Evolutionary conservation across 2,888 invertebrate genomes (phyloP).

Genomic region (Drosophila recens): DNA sequence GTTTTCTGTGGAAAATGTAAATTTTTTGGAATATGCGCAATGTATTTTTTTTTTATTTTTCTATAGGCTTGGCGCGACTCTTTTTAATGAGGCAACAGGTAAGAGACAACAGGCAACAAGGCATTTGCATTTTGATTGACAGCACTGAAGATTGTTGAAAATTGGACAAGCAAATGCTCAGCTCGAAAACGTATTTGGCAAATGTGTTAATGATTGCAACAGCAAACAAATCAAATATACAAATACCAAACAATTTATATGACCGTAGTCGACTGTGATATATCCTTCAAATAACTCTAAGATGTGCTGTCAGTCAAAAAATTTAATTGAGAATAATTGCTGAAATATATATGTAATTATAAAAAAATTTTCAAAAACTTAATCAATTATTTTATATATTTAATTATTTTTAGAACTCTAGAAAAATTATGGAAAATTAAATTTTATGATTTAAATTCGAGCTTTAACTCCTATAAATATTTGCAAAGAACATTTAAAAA

Average conservation of each 20-base stretch:
- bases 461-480: neutral
- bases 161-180: slow-evolving; percentile 57
- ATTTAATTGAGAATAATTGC: neutral
- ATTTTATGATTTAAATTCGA: no score
- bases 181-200: slow-evolving; percentile 62
- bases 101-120: slow-evolving; percentile 26
- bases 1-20: slow-evolving; percentile 67
- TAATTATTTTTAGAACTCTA: no score
- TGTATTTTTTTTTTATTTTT: slow-evolving; percentile 62
- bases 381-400: no score
- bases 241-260: neutral
- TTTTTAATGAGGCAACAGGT: slow-evolving; percentile 72
- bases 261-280: neutral
- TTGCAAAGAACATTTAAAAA: neutral
- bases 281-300: neutral
- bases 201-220: slow-evolving; percentile 61
- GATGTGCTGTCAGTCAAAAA: neutral
- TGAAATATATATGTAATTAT: neutral
- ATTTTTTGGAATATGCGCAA: slow-evolving; percentile 45
- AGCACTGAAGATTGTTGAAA: slow-evolving; percentile 69
- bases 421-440: no score
- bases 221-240: slow-evolving; percentile 6
- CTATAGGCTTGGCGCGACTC: slow-evolving; percentile 30
- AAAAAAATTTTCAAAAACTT: no score
- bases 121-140: slow-evolving; percentile 80